Evolutionary conservation across 2,113 vertebrate genomes (phyloP), one percentile per base, ranked within the genome.

Genomic region (Mastomys natalensis): DNA sequence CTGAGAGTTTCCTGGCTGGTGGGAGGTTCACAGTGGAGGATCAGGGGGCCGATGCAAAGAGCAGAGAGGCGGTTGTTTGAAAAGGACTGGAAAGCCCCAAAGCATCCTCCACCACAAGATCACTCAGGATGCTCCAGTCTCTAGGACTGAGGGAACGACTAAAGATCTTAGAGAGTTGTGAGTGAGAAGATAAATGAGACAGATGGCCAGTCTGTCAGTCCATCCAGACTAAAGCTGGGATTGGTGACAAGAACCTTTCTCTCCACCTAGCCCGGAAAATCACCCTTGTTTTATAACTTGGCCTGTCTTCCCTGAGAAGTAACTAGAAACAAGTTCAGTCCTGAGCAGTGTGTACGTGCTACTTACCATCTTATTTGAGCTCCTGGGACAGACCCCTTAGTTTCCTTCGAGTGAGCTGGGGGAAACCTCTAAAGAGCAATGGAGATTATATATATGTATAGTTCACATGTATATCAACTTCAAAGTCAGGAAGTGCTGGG

Each of bases 161-260:
- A 45, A 64, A 64, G 82, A 64, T 40, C 55, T 60, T 43, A 29
- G 55, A 62, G 1, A 2, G 2, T 37, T 12, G 0, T 7, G 1
- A 13, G 1, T n/a, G 22, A 66, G 22, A 68, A 74, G 77, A 31
- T 1, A 37, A 19, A 13, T 3, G 17, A 60, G 12, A 19, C 2
- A 12, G 45, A 15, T 0, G 5, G 5, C 19, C 51, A 34, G 22
- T 1, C 29, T 0, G 1, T 29, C 87, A 0, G 0, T 37, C 66
- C 5, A 17, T 9, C 10, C 34, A 43, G 73, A 62, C 40, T 26
- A 24, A 74, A n/a, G 34, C 81, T n/a, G 3, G 22, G 19, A 58
- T 10, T 19, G 9, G 37, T 0, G 29, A 34, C 90, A 6, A 40
- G 48, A 55, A 10, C 66, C 29, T 29, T 22, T 48, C 82, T 60